phyloP scores from a whole-genome alignment of 2,797 vertebrate species.

The Crocidura indochinensis region DNA sequence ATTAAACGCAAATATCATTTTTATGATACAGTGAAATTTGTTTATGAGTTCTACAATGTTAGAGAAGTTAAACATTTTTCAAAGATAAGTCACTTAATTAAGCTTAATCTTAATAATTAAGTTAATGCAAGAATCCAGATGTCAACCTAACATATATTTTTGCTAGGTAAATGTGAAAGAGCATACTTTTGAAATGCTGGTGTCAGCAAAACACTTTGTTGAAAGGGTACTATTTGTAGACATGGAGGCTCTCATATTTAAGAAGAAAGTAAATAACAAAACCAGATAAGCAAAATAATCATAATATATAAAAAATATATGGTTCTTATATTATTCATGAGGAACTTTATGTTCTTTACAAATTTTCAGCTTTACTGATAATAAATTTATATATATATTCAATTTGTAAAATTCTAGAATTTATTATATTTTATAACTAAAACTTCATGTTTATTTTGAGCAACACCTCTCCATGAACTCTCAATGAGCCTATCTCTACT shows the following conservation, averaged over 20 bases:
- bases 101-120: not conserved
- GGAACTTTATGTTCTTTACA: not conserved
- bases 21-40: not conserved
- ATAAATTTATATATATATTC: not conserved
- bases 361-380: not conserved
- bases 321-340: not conserved
- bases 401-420: not conserved
- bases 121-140: not conserved
- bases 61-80: not conserved
- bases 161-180: not conserved
- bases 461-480: not conserved
- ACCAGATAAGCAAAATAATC: not conserved
- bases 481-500: no score
- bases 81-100: not conserved
- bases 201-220: not conserved
- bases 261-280: not conserved
- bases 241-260: not conserved
- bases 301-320: not conserved
- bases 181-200: not conserved
- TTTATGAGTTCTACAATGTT: not conserved
- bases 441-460: not conserved
- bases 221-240: not conserved
- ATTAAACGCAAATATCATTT: not conserved
- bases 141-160: not conserved
- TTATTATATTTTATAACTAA: not conserved